A percentile compares a stretch with the other conserved stretches of the same genome.
These are phyloP conservation scores for Lacerta agilis DNA, from an alignment of 2,797 vertebrate genomes.

Conservation along the genomic window DNA sequence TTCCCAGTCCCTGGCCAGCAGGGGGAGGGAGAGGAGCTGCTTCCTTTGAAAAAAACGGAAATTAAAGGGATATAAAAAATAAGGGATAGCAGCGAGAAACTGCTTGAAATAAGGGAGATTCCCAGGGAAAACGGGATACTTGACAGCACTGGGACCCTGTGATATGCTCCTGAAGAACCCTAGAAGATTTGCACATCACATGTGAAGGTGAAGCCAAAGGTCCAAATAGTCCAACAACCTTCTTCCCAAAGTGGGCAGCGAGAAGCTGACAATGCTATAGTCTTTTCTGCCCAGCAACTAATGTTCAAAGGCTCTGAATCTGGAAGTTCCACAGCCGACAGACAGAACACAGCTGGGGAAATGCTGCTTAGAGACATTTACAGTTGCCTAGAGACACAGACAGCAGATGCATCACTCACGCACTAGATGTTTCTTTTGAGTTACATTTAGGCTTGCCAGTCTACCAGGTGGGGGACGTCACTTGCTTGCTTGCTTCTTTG, in stretches of 20 bases:
- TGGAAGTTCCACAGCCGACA: background rate
- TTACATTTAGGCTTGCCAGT: background rate
- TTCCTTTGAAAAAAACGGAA: too few species aligned
- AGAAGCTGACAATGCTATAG: background rate
- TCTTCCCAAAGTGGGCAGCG: background rate
- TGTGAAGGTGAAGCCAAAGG: background rate
- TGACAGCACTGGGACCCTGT: too few species aligned
- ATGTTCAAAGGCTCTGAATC: background rate
- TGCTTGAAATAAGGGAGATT: too few species aligned
- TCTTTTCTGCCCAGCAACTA: background rate
- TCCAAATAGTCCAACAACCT: background rate
- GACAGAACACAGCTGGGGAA: background rate
- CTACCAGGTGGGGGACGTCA: background rate
- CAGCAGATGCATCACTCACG: background rate
- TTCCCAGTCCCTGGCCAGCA: too few species aligned
- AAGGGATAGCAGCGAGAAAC: too few species aligned
- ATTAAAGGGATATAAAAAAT: too few species aligned
- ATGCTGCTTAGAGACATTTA: background rate
- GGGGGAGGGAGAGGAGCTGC: too few species aligned
- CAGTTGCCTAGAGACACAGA: background rate
- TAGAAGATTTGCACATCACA: background rate
- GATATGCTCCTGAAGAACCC: background rate
- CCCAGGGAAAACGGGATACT: too few species aligned
- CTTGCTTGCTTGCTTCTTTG: background rate
- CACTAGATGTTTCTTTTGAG: background rate